Percentiles rank a stretch among this genome's conserved stretches.
These are phyloP conservation scores for Montipora cactus DNA, from an alignment of 64 coral and sea anemone species.

Conservation along the genomic window DNA sequence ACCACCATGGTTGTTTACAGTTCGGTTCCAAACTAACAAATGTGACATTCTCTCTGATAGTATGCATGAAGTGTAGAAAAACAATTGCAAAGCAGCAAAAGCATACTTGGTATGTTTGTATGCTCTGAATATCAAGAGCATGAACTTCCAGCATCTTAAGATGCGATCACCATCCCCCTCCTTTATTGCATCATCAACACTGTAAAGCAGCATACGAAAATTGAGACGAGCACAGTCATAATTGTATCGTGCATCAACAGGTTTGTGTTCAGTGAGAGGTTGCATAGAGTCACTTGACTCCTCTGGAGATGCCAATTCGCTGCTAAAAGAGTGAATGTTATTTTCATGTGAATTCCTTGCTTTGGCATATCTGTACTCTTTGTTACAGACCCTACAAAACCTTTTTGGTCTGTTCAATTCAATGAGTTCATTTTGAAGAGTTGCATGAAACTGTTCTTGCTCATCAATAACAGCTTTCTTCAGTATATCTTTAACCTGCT, in stretches of 20 bases:
- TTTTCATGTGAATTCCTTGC: conserved; percentile 32
- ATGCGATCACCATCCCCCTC: conserved; percentile 4
- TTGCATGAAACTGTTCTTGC: not conserved
- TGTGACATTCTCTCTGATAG: not conserved
- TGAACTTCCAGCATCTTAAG: conserved; percentile 40
- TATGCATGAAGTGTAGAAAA: not conserved
- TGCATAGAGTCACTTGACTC: not conserved
- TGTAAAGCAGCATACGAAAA: conserved; percentile 40
- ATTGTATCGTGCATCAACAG: conserved; percentile 21
- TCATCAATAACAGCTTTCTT: conserved; percentile 61
- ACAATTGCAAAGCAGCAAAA: conserved; percentile 30
- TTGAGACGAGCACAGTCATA: conserved; percentile 45
- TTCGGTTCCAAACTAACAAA: conserved; percentile 14
- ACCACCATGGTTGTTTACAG: conserved; percentile 46
- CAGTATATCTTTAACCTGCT: conserved; percentile 30
- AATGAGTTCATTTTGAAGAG: not conserved
- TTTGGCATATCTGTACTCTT: conserved; percentile 62
- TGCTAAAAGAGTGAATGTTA: conserved; percentile 19
- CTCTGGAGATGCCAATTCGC: not conserved
- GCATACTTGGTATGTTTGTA: conserved; percentile 33
- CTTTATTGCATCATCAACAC: conserved; percentile 32
- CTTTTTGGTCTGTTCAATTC: not conserved
- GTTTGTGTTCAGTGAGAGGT: not conserved
- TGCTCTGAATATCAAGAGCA: conserved; percentile 29
- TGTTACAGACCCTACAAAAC: conserved; percentile 28